Evolutionary conservation across 2,797 vertebrate species (phyloP), one percentile per base, ranked within the genome.

Genomic region (Sciaenops ocellatus): DNA sequence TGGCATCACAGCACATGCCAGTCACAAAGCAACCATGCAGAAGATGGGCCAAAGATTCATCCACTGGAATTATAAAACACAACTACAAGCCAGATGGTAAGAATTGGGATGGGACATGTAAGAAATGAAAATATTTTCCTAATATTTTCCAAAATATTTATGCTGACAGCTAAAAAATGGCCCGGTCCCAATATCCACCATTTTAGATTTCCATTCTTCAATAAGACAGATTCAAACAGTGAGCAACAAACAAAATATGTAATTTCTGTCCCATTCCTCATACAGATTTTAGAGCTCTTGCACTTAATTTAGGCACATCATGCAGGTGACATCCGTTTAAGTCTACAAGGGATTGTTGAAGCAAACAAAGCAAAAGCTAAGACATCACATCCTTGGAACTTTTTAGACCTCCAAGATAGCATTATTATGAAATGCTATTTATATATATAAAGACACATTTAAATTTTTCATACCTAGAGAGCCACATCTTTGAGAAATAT

Each of bases 1-100:
- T 47, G 55, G 73, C 44, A 66, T 77, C 63, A 44, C 59, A 81
- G 59, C 52, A 83, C 73, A 70, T 62, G 80, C 54, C 79, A 78
- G 64, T 76, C 63, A 80, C 68, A 76, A 52, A 66, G 69, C 57
- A 68, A 60, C 41, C 41, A 26, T 1, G 17, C 48, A 50, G 65
- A 51, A 51, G 46, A 75, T 10, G 50, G 55, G 17, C n/a, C 1
- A 42, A 8, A 26, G 56, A 42, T 26, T 52, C 5, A 30, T 6
- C 15, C 46, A 42, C 30, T 42, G 17, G 56, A 44, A 18, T 47
- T 61, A 51, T 4, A 54, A 22, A 9, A 6, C 10, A 34, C 15
- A n/a, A 46, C 38, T 28, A 20, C 3, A 62, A 18, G 15, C n/a
- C 10, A 12, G 34, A 74, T 34, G 17, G 15, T 7, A 20, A 16